Evolutionary conservation across 2,888 invertebrate species (phyloP), one percentile per base, ranked within the genome.

Genomic region (Pachliopta kotzebuea): DNA sequence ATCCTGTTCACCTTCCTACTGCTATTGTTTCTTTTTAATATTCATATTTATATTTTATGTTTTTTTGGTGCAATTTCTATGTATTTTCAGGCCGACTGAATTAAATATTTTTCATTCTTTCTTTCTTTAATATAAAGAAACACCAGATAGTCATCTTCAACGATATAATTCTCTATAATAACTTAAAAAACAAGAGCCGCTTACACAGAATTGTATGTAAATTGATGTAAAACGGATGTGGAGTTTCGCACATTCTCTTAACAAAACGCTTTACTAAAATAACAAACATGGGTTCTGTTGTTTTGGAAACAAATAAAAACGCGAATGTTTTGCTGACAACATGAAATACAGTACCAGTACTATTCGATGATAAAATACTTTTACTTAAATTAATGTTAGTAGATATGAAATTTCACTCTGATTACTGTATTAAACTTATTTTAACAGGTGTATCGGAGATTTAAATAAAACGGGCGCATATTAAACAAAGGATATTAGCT

Each of bases 121-220:
- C n/a, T n/a, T n/a, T n/a, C n/a, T n/a, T n/a, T 56, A 20, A 24
- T 60, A 24, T n/a, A 42, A 53, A 53, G 23, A 60, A 24, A 60
- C 50, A 45, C n/a, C 29, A 56, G 14, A 42, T 59, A 54, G 24
- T 54, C 20, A 42, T 42, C 53, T 42, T 24, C 20, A 21, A 53
- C 29, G 31, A 29, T 23, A 42, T 20, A 14, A 53, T 18, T 53
- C 54, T 24, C 18, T n/a, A 60, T 53, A 14, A 42, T 37, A n/a
- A 54, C 37, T 23, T 54, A 37, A 54, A 60, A 21, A 52, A 23
- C 29, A 29, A 18, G 31, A 31, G 26, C 26, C 26, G 20, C 55
- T 20, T 29, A 9, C 55, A 29, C 17, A 6, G 11, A 55, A 26
- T 20, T 50, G 58, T 59, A 24, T 20, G 29, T 31, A 55, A 55